Evolutionary conservation across 2,888 invertebrate species (phyloP).

Genomic region (Aporophyla nigra): DNA sequence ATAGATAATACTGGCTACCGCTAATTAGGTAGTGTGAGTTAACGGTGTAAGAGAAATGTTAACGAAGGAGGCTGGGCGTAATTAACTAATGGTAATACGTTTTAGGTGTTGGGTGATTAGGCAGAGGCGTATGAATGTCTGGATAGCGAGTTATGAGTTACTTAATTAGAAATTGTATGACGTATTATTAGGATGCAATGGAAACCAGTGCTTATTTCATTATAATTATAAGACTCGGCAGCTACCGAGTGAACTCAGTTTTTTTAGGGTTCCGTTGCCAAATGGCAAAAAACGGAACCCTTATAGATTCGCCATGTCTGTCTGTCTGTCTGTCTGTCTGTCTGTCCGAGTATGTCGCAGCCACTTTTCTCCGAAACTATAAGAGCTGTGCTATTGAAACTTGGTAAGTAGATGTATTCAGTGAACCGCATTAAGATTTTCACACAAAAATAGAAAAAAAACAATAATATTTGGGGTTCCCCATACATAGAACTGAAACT

Average conservation of each 20-base stretch:
- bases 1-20: slow-evolving; percentile 67
- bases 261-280: too few relatives aligned
- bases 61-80: slow-evolving; percentile 47
- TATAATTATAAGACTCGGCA: neutral
- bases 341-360: too few relatives aligned
- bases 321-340: too few relatives aligned
- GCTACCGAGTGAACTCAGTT: neutral
- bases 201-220: neutral
- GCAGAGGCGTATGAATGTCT: neutral
- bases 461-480: too few relatives aligned
- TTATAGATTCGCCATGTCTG: too few relatives aligned
- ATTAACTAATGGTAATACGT: slow-evolving; percentile 32
- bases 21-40: slow-evolving; percentile 62
- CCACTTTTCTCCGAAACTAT: too few relatives aligned
- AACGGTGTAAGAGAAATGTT: slow-evolving; percentile 59
- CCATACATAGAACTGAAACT: too few relatives aligned
- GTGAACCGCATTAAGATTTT: too few relatives aligned
- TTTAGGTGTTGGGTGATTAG: slow-evolving; percentile 19
- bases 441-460: too few relatives aligned
- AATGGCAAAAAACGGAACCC: too few relatives aligned
- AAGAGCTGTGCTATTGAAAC: too few relatives aligned
- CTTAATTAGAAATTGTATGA: neutral
- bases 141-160: slow-evolving; percentile 4
- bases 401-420: too few relatives aligned
- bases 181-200: neutral